Percentiles rank a stretch among this genome's conserved stretches.
Conservation (phyloP, 2,113 vertebrate species). For the Lagenorhynchus albirostris region DNA sequence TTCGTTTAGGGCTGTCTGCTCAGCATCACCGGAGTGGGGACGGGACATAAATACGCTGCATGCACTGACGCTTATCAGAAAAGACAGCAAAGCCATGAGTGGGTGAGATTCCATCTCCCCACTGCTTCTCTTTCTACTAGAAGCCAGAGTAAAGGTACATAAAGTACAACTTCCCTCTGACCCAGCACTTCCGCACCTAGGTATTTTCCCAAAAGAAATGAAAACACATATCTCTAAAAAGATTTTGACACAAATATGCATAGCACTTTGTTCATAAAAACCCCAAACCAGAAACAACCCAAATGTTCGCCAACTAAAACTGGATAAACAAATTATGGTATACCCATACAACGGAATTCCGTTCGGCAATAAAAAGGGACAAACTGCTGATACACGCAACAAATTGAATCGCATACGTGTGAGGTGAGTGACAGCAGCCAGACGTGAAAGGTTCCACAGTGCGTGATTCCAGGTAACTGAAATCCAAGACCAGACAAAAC, state of each 20-base stretch:
- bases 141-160: background rate
- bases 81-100: background rate
- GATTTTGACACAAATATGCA: background rate
- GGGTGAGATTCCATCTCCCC: background rate
- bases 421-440: background rate
- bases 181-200: background rate
- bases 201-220: background rate
- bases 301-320: background rate
- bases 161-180: background rate
- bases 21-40: background rate
- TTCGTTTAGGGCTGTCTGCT: background rate
- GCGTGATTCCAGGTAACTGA: background rate
- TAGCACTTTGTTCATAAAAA: background rate
- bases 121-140: background rate
- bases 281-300: background rate
- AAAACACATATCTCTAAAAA: background rate
- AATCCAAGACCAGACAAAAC: background rate
- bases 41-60: background rate
- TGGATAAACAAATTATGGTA: background rate
- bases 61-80: no score
- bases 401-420: no score
- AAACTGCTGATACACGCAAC: background rate
- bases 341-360: background rate
- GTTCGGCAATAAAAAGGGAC: background rate
- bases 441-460: rapidly evolving